Evolutionary conservation across 2,888 invertebrate species (phyloP).

Genomic region (Stramonita haemastoma): DNA sequence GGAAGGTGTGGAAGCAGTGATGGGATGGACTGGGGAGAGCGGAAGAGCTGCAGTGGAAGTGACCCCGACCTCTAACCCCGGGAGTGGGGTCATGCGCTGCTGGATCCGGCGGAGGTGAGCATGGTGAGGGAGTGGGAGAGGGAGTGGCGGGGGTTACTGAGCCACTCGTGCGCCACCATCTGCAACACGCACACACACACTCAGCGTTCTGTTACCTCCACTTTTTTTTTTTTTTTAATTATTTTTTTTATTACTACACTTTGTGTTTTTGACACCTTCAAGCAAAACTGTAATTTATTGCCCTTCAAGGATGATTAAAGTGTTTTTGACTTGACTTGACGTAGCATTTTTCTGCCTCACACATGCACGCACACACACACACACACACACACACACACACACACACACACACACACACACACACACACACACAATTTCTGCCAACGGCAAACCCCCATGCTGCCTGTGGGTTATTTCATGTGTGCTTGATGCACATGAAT

Average conservation of each 20-base stretch:
- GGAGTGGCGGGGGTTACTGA: constrained; percentile 43
- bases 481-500: neutral
- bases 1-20: neutral
- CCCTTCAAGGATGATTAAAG: too few relatives aligned
- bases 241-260: too few relatives aligned
- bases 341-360: neutral
- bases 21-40: neutral
- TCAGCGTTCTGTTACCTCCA: too few relatives aligned
- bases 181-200: constrained; percentile 4
- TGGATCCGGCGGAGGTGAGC: constrained; percentile 41
- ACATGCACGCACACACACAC: neutral
- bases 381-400: too few relatives aligned
- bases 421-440: neutral
- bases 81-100: constrained; percentile 42
- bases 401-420: too few relatives aligned
- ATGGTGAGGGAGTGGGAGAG: constrained; percentile 47
- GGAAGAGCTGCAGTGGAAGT: neutral
- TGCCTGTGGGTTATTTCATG: too few relatives aligned
- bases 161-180: constrained; percentile 35
- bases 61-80: neutral
- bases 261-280: too few relatives aligned
- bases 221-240: too few relatives aligned
- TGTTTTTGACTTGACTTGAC: too few relatives aligned
- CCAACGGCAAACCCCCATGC: too few relatives aligned
- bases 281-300: too few relatives aligned